A percentile compares a stretch with the other conserved stretches of the same genome.
Conservation (phyloP, 2,888 invertebrate genomes). For the Myopa testacea region DNA sequence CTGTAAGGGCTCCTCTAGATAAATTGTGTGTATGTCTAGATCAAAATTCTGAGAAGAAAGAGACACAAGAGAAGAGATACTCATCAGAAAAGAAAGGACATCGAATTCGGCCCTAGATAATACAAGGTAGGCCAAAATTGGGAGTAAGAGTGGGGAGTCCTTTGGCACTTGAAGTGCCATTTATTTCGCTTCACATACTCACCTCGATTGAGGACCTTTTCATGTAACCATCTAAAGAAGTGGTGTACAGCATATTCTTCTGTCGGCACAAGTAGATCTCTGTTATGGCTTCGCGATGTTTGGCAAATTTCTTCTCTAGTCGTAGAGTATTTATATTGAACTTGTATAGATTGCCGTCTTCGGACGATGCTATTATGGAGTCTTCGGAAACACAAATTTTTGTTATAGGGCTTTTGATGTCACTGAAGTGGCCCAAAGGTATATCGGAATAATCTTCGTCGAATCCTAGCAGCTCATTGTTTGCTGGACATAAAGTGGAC, state of each 20-base stretch:
- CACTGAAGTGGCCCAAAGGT: conserved; percentile 54
- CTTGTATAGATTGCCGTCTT: conserved; percentile 65
- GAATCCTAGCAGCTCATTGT: too few relatives aligned
- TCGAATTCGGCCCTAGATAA: background rate
- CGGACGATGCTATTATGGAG: conserved; percentile 63
- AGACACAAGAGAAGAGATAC: background rate
- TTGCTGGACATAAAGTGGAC: background rate
- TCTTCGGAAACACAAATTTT: conserved; percentile 60
- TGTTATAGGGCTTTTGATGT: conserved; percentile 59
- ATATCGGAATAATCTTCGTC: conserved; percentile 48
- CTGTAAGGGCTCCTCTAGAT: conserved; percentile 73
- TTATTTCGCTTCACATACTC: conserved; percentile 26
- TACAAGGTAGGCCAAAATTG: too few relatives aligned
- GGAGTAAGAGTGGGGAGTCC: too few relatives aligned
- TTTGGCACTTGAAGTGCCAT: too few relatives aligned
- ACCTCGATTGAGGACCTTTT: conserved; percentile 65
- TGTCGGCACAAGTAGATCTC: conserved; percentile 59
- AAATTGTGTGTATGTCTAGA: conserved; percentile 56
- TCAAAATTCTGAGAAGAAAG: conserved; percentile 59
- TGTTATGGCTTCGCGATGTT: conserved; percentile 66
- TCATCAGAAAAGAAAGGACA: background rate
- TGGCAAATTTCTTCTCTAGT: conserved; percentile 60
- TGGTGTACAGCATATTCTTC: conserved; percentile 60
- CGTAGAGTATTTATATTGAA: conserved; percentile 59
- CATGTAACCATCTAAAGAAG: conserved; percentile 65